Conservation (phyloP, 2,888 invertebrate species). For the Lasioglossum figueresi region DNA sequence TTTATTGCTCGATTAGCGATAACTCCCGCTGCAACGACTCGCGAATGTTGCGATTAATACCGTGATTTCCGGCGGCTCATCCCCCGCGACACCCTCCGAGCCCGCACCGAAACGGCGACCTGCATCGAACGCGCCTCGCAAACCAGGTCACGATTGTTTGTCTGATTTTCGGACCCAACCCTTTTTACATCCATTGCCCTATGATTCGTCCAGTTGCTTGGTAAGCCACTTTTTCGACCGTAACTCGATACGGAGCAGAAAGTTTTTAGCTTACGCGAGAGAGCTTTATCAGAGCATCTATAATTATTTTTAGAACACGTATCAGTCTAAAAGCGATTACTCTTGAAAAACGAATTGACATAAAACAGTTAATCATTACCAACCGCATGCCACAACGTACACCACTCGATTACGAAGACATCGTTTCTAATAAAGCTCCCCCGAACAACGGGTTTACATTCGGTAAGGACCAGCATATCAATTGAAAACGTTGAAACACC, state of each 20-base stretch:
- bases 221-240: neutral
- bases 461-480: neutral
- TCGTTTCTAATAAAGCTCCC: neutral
- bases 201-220: neutral
- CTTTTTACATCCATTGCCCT: neutral
- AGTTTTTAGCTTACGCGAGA: neutral
- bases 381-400: neutral
- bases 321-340: neutral
- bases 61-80: slow-evolving; percentile 39
- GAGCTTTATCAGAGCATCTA: no score
- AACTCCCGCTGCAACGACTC: slow-evolving; percentile 56
- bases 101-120: neutral
- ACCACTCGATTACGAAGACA: neutral
- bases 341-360: neutral
- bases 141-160: slow-evolving; percentile 15
- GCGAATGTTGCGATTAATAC: slow-evolving; percentile 51
- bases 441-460: neutral
- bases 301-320: neutral
- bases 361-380: neutral
- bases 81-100: neutral
- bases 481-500: neutral
- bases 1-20: slow-evolving; percentile 63
- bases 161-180: neutral
- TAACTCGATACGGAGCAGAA: neutral
- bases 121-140: neutral